These are phyloP conservation scores for Palythoa grandis DNA, from an alignment of 92 coral and sea anemone genomes.

Conservation along the genomic window DNA sequence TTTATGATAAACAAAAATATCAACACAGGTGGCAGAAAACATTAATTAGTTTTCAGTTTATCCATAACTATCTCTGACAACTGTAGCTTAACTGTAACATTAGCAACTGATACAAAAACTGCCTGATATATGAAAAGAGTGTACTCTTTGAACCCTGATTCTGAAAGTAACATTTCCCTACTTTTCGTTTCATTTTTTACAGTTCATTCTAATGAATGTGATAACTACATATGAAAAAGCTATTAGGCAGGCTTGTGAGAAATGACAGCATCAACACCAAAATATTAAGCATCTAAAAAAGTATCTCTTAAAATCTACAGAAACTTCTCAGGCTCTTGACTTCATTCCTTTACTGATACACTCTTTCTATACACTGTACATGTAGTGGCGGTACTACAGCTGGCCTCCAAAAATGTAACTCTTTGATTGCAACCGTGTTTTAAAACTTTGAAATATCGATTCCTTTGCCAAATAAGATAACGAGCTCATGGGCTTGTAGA, in stretches of 20 bases:
- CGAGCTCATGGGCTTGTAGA: neutral
- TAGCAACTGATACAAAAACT: constrained; percentile 2
- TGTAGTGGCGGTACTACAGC: neutral
- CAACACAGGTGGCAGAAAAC: neutral
- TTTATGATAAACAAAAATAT: neutral
- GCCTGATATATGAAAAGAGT: constrained; percentile 4
- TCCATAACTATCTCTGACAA: constrained; percentile 3
- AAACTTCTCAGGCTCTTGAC: neutral
- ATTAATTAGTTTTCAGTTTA: neutral
- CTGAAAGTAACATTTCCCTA: neutral
- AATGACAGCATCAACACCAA: too few relatives aligned
- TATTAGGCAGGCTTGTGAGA: neutral
- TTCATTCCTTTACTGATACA: neutral
- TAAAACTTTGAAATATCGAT: constrained; percentile 21
- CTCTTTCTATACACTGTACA: neutral
- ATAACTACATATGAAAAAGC: neutral
- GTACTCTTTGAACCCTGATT: neutral
- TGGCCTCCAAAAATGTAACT: neutral
- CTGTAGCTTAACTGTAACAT: neutral
- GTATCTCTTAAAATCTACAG: neutral
- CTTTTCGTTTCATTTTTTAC: neutral
- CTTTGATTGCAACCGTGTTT: constrained; percentile 27
- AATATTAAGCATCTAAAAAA: too few relatives aligned
- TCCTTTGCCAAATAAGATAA: neutral
- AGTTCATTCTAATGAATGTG: neutral